Conservation (phyloP, 2,113 vertebrate genomes). For the Syngnathus scovelli region DNA sequence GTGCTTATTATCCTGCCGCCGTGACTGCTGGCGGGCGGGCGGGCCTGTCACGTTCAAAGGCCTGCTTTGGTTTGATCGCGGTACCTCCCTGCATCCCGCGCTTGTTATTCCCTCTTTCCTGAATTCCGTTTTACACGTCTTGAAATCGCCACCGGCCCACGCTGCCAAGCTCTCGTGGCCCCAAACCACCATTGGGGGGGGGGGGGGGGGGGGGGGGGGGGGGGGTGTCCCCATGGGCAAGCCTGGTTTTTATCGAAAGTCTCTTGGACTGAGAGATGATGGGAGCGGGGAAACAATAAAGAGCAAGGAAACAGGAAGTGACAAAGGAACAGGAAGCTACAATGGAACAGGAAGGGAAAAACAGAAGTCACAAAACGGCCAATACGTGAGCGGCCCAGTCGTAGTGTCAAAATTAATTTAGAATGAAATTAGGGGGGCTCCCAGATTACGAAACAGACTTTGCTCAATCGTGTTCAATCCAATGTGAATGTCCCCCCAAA, state of each 20-base stretch:
- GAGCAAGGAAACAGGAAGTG: slow-evolving; percentile 9
- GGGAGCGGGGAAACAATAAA: slow-evolving; percentile 4
- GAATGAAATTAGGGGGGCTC: slow-evolving; percentile 9
- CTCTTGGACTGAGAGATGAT: not conserved
- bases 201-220: too few species aligned
- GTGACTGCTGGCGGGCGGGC: slow-evolving; percentile 20
- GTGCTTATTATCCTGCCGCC: slow-evolving; percentile 57
- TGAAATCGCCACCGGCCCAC: slow-evolving; percentile 50
- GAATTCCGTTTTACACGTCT: slow-evolving; percentile 27
- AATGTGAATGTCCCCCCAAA: too few species aligned
- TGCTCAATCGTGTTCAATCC: too few species aligned
- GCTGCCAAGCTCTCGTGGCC: slow-evolving; percentile 2
- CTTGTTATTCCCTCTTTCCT: not conserved
- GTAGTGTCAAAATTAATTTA: slow-evolving; percentile 52
- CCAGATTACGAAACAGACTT: too few species aligned
- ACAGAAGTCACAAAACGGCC: too few species aligned
- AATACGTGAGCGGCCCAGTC: not conserved
- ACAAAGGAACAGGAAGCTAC: slow-evolving; percentile 3
- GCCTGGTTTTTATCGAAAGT: too few species aligned
- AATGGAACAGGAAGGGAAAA: slow-evolving; percentile 21
- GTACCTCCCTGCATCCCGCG: slow-evolving; percentile 22
- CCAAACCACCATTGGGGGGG: not conserved
- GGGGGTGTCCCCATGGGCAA: not conserved
- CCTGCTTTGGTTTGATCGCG: slow-evolving; percentile 47
- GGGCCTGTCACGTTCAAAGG: slow-evolving; percentile 56